Evolutionary conservation across 2,888 invertebrate species (phyloP).

Genomic region (Platycheirus albimanus): DNA sequence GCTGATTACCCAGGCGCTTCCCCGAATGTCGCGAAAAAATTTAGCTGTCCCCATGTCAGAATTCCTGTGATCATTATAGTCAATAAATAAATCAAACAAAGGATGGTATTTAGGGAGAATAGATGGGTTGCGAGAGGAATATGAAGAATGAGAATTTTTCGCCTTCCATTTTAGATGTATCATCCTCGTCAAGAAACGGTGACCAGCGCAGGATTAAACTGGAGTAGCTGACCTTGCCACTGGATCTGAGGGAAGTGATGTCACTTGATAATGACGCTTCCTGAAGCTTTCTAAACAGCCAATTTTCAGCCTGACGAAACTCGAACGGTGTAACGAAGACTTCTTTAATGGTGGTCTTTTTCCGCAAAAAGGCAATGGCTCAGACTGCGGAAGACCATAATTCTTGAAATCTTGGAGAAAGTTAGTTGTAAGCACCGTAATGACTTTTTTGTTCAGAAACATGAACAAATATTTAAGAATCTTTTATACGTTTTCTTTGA

Average conservation of each 20-base stretch:
- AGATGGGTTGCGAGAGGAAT: constrained; percentile 3
- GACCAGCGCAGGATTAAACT: not conserved
- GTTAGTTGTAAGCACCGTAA: not conserved
- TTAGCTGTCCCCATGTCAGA: too few species aligned
- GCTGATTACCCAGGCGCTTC: too few species aligned
- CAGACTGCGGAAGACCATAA: not conserved
- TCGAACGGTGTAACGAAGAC: not conserved
- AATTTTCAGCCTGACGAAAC: too few species aligned
- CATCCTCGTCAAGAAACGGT: constrained; percentile 12
- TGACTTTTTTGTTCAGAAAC: not conserved
- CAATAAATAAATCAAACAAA: too few species aligned
- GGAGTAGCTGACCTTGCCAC: not conserved
- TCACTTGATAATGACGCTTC: too few species aligned
- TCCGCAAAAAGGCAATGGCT: not conserved
- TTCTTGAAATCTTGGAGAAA: constrained; percentile 3
- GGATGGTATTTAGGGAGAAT: too few species aligned
- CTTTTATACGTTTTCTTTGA: too few species aligned
- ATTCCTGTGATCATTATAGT: too few species aligned
- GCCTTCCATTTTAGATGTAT: not conserved
- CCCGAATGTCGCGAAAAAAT: too few species aligned
- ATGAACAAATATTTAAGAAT: not conserved
- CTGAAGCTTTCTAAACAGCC: too few species aligned
- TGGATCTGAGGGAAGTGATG: too few species aligned
- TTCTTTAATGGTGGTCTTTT: not conserved
- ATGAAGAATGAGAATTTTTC: not conserved